Base-by-base conservation (phyloP, 35 echinoderm and acorn worm genomes). In the Ptychodera flava region DNA sequence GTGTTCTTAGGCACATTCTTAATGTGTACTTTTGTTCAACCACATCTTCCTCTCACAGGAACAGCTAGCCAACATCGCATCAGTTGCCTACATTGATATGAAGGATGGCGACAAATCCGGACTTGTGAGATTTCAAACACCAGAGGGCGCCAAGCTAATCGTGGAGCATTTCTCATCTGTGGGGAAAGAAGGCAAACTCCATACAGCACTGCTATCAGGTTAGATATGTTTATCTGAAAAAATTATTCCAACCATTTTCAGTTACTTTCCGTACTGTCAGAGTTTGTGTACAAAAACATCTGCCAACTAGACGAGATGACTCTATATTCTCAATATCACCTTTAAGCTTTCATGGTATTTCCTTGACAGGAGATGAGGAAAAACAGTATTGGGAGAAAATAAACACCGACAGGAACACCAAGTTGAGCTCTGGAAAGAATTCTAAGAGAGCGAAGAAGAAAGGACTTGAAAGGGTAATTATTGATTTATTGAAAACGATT, bases 321-420 rank as follows among this genome's bases (percentile, higher is more conserved):
- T n/a, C n/a, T n/a, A n/a, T n/a, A n/a, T n/a, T n/a, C n/a, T n/a
- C n/a, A n/a, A n/a, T n/a, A n/a, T n/a, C n/a, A n/a, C n/a, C n/a
- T n/a, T n/a, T n/a, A n/a, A n/a, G n/a, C n/a, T n/a, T n/a, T n/a
- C n/a, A n/a, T n/a, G n/a, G n/a, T n/a, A n/a, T n/a, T n/a, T n/a
- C n/a, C n/a, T n/a, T 37, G 6, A 14, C 64, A 97, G 91, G 95
- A 53, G 86, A 93, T 10, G 95, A 93, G 37, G 95, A 97, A 80
- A 80, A 97, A 12, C 77, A 85, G 14, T 97, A 97, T 85, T 97
- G 95, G 95, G 79, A 93, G 89, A 97, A 93, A 81, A 64, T 97
- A 15, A 85, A 86, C 33, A 52, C 82, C 16, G 95, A 97, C 75
- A 33, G 95, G 34, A 77, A 77, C 6, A 79, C 33, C 15, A 97